These are phyloP conservation scores for Holocentrus rufus DNA, from an alignment of 2,797 vertebrate species.

Conservation along the genomic window DNA sequence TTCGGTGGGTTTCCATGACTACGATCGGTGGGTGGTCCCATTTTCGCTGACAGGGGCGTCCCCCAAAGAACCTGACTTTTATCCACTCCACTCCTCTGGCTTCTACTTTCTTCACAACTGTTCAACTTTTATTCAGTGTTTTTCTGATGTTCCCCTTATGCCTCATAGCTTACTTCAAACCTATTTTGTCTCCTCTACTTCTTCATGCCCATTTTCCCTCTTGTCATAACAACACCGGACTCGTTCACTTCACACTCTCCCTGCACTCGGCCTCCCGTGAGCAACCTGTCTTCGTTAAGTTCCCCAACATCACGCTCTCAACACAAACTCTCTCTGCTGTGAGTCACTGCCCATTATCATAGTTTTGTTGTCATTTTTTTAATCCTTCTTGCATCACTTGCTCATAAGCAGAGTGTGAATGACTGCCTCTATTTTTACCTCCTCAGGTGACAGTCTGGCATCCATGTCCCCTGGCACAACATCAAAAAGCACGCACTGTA, in stretches of 20 bases:
- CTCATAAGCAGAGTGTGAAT: constrained; percentile 20
- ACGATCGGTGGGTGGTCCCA: constrained; percentile 64
- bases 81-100: constrained; percentile 33
- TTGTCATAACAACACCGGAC: constrained; percentile 25
- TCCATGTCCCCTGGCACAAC: constrained; percentile 54
- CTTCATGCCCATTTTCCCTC: constrained; percentile 16
- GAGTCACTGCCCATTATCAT: constrained; percentile 31
- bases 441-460: constrained; percentile 41
- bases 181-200: constrained; percentile 38
- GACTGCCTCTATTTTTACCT: constrained; percentile 46
- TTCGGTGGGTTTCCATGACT: constrained; percentile 69
- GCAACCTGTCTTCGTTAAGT: constrained; percentile 10
- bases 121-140: constrained; percentile 1
- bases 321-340: constrained; percentile 16
- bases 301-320: constrained; percentile 1
- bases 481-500: constrained; percentile 55
- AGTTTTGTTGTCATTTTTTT: constrained; percentile 19
- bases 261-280: constrained; percentile 23
- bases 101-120: constrained; percentile 31
- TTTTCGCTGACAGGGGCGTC: constrained; percentile 29
- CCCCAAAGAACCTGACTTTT: constrained; percentile 42
- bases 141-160: constrained; percentile 13
- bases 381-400: not conserved
- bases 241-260: constrained; percentile 53
- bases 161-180: constrained; percentile 31